Base-by-base conservation (phyloP, 2,888 invertebrate genomes). In the Blera fallax region DNA sequence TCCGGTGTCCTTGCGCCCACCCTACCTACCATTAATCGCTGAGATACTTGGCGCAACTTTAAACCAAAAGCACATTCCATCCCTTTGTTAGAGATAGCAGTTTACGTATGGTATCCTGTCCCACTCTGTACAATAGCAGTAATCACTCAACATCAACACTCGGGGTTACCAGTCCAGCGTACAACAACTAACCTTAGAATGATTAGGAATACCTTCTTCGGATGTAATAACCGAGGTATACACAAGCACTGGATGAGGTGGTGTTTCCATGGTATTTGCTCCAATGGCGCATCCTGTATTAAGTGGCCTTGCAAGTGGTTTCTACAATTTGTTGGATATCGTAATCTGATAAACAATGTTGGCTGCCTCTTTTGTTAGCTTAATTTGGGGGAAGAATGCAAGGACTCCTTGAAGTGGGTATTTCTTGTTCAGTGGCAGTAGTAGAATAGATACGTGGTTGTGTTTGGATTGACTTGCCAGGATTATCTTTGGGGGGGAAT, bases 261-360 rank as follows among this genome's bases (percentile, higher is more conserved):
- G 7, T 45, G 43, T 11, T 24, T 16, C 16, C 27, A 40, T 18
- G 18, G 54, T 3, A 16, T 5, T 14, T 11, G 8, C 16, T 10
- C 4, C 11, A 14, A 18, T 21, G 11, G 27, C 5, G 29, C 40
- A 37, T 40, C 54, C 24, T 7, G 27, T 64, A 64, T 64, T 32
- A 74, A 64, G 64, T 52, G 64, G 52, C 43, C 43, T 45, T 64
- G 54, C 64, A 32, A 64, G 64, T 54, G 74, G 52, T 32, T 74
- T 64, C 16, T 52, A 11, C 54, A 64, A 64, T 43, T 64, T 74
- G 43, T 54, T 21, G 24, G 54, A 43, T 74, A 54, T 64, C 64
- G 54, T 64, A 43, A 74, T 64, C 29, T 16, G 64, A 74, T 64
- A 43, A 64, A 54, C 52, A 62, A 32, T 40, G 27, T 16, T 8